phyloP scores from a whole-genome alignment of 2,113 vertebrate genomes.

The Gnathonemus echidnorhynchus region DNA sequence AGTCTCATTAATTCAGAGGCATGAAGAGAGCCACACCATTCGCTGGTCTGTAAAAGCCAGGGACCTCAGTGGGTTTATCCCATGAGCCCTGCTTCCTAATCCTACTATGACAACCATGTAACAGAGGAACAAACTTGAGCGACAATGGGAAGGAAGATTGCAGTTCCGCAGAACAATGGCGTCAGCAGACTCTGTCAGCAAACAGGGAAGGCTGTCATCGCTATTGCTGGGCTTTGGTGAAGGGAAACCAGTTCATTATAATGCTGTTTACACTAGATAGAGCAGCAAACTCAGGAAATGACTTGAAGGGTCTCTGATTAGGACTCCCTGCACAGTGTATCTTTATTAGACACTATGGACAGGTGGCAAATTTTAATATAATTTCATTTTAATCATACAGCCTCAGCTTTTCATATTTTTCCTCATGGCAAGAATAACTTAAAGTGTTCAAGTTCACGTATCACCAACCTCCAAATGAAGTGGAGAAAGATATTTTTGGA shows the following conservation, averaged over 20 bases:
- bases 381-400: constrained; percentile 30
- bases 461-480: background rate
- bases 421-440: background rate
- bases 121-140: constrained; percentile 16
- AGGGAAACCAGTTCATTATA: constrained; percentile 67
- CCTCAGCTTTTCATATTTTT: constrained; percentile 34
- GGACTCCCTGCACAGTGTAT: constrained; percentile 50
- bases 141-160: background rate
- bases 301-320: constrained; percentile 75
- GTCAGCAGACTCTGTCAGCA: constrained; percentile 31
- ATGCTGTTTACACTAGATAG: constrained; percentile 83
- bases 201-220: constrained; percentile 32
- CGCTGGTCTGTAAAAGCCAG: background rate
- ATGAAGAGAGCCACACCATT: background rate
- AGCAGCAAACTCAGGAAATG: constrained; percentile 70
- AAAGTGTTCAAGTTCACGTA: no score
- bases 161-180: constrained; percentile 23
- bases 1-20: background rate
- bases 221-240: constrained; percentile 31
- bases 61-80: background rate
- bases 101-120: background rate
- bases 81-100: background rate
- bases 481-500: background rate
- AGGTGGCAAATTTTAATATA: constrained; percentile 26
- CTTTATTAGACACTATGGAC: constrained; percentile 47